phyloP scores from a whole-genome alignment of 2,888 invertebrate genomes.

The Ischnura elegans region DNA sequence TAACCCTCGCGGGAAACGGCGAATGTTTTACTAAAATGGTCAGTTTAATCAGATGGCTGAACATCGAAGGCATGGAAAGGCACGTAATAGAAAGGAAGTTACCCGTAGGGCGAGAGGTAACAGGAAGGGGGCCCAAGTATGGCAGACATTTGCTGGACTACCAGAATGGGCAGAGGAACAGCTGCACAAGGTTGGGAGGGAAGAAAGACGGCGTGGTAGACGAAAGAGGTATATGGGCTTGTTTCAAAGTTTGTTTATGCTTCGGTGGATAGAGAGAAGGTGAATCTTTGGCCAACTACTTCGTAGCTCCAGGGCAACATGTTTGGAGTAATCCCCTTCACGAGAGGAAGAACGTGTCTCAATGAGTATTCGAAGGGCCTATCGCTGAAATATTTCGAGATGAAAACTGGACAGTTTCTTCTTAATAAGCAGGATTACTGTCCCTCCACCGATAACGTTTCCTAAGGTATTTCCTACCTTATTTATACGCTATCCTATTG shows the following conservation, averaged over 20 bases:
- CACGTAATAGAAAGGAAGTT: not conserved
- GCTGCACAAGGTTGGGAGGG: not conserved
- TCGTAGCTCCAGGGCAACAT: not conserved
- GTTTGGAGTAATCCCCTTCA: constrained; percentile 2
- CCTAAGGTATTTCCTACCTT: too few relatives aligned
- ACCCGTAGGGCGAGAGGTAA: not conserved
- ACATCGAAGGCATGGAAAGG: not conserved
- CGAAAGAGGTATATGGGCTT: constrained; percentile 11
- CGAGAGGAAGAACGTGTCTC: not conserved
- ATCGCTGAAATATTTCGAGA: too few relatives aligned
- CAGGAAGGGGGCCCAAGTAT: not conserved
- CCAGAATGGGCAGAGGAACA: not conserved
- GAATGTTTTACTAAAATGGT: too few relatives aligned
- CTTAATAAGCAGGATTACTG: too few relatives aligned
- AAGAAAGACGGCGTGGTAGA: too few relatives aligned
- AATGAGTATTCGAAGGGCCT: too few relatives aligned
- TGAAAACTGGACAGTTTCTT: too few relatives aligned
- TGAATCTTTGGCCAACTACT: not conserved
- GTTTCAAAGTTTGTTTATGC: constrained; percentile 17
- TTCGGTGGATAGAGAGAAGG: not conserved
- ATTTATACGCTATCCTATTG: too few relatives aligned
- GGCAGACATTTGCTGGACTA: not conserved
- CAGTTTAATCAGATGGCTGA: not conserved
- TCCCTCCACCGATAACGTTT: too few relatives aligned
- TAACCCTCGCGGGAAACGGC: too few relatives aligned